These are phyloP conservation scores for Tapirus terrestris DNA, from an alignment of 2,113 vertebrate genomes.

Conservation along the genomic window DNA sequence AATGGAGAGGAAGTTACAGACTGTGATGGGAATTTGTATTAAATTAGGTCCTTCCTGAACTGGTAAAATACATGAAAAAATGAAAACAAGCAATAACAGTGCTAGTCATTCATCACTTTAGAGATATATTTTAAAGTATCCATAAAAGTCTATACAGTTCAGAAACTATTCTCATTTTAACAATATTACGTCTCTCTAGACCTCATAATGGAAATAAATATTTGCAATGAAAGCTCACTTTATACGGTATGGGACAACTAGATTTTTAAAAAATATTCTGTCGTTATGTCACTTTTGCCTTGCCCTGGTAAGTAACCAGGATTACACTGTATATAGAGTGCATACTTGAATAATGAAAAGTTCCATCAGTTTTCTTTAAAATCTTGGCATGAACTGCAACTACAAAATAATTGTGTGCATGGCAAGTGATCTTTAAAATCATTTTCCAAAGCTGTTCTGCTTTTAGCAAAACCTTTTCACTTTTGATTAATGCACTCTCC, in stretches of 20 bases:
- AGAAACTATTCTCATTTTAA: constrained; percentile 38
- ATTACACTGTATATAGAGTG: background rate
- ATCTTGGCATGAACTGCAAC: constrained; percentile 52
- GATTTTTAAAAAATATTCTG: background rate
- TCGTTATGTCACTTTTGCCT: constrained; percentile 48
- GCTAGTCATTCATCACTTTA: constrained; percentile 42
- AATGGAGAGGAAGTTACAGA: constrained; percentile 27
- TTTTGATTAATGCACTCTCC: constrained; percentile 79
- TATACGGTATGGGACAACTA: background rate
- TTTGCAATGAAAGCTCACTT: background rate
- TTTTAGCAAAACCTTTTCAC: constrained; percentile 77
- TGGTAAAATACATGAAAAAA: constrained; percentile 39
- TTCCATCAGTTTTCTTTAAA: constrained; percentile 64
- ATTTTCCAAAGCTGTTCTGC: constrained; percentile 72
- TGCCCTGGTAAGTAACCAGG: background rate
- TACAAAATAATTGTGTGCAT: constrained; percentile 66
- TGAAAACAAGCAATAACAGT: background rate
- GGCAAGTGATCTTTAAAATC: constrained; percentile 76
- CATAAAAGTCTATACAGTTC: constrained; percentile 10
- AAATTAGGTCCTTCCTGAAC: constrained; percentile 56
- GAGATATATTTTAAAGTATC: constrained; percentile 40
- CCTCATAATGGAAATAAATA: constrained; percentile 14
- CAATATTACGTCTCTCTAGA: background rate
- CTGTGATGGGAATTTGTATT: constrained; percentile 22
- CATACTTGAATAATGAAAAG: constrained; percentile 63